Evolutionary conservation across 2,888 invertebrate genomes (phyloP).

Genomic region (Dexiosoma caninum): DNA sequence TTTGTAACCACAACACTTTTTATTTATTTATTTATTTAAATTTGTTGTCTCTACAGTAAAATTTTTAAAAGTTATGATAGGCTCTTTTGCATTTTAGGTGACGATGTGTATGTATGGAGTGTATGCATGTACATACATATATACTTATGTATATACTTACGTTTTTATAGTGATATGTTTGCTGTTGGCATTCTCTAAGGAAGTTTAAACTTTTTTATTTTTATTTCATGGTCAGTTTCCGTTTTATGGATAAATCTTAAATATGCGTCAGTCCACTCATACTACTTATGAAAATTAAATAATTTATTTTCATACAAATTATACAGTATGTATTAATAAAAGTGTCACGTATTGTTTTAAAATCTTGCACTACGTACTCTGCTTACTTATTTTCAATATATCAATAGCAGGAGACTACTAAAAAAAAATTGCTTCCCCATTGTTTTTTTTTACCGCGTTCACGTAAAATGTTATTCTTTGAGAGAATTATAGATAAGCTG

Average conservation of each 20-base stretch:
- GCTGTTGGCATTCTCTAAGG: constrained; percentile 5
- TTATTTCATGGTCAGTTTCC: constrained; percentile 29
- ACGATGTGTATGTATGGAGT: too few relatives aligned
- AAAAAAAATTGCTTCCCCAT: too few relatives aligned
- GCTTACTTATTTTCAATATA: background rate
- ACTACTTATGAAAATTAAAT: background rate
- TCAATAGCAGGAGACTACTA: too few relatives aligned
- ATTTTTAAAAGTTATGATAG: too few relatives aligned
- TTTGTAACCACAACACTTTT: too few relatives aligned
- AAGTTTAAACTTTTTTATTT: background rate
- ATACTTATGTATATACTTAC: background rate
- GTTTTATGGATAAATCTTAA: constrained; percentile 21
- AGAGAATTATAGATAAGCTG: too few relatives aligned
- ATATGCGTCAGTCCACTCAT: constrained; percentile 10
- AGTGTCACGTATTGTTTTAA: constrained; percentile 21
- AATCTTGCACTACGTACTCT: background rate
- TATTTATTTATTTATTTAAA: too few relatives aligned
- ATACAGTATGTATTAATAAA: constrained; percentile 6
- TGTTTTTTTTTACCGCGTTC: too few relatives aligned
- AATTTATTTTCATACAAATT: constrained; percentile 7
- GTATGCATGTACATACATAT: background rate
- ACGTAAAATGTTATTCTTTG: too few relatives aligned
- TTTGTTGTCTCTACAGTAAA: too few relatives aligned
- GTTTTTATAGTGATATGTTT: background rate
- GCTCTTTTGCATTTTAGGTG: too few relatives aligned